Percentiles rank a stretch among this genome's conserved stretches.
These are phyloP conservation scores for Dryomyza anilis DNA, from an alignment of 2,888 invertebrate species.

Conservation along the genomic window DNA sequence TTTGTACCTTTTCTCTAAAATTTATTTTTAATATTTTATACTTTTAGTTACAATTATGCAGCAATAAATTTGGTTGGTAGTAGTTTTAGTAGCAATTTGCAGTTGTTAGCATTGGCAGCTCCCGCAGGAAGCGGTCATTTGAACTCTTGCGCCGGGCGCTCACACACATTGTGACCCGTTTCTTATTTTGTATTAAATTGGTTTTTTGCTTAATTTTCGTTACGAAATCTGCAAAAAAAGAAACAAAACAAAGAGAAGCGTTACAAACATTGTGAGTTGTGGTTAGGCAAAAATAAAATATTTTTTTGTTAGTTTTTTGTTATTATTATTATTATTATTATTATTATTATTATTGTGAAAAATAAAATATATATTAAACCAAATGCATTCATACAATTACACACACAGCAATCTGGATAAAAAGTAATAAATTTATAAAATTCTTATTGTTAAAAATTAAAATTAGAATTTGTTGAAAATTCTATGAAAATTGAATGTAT, in stretches of 20 bases:
- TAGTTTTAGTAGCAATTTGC: conserved; percentile 22
- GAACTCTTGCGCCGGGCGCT: not conserved
- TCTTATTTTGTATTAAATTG: conserved; percentile 16
- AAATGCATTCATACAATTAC: too few species aligned
- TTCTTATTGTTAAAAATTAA: too few species aligned
- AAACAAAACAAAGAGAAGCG: conserved; percentile 34
- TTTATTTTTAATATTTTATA: not conserved
- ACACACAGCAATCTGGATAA: too few species aligned
- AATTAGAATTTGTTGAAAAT: too few species aligned
- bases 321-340: too few species aligned
- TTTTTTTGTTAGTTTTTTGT: too few species aligned
- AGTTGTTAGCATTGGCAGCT: conserved; percentile 6
- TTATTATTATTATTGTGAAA: too few species aligned
- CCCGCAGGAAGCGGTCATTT: too few species aligned
- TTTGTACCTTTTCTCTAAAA: not conserved
- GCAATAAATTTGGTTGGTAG: not conserved
- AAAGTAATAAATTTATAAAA: too few species aligned
- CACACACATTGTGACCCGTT: not conserved
- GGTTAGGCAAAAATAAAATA: conserved; percentile 1
- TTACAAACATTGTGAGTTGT: conserved; percentile 27
- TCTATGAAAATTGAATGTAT: too few species aligned
- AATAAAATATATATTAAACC: too few species aligned
- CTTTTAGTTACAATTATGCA: too few species aligned
- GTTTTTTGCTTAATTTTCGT: conserved; percentile 12
- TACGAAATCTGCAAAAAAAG: conserved; percentile 31